A percentile compares a stretch with the other conserved stretches of the same genome.
phyloP scores from a whole-genome alignment of 2,888 invertebrate genomes.

The Acrobasis consociella region DNA sequence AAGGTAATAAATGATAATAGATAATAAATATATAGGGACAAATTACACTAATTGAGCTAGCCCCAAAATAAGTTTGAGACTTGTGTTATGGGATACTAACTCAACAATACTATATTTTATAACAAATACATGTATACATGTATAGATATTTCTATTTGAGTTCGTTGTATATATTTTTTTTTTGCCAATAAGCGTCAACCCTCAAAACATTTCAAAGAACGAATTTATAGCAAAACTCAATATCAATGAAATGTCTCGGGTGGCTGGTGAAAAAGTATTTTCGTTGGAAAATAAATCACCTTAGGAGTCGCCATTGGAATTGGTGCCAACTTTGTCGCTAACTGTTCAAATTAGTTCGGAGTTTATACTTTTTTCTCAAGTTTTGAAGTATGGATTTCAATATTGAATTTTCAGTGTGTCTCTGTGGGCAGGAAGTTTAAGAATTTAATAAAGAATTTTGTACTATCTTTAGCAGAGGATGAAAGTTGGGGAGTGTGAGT shows the following conservation, averaged over 20 bases:
- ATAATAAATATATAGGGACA: too few relatives aligned
- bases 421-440: conserved; percentile 49
- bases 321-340: conserved; percentile 68
- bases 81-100: too few relatives aligned
- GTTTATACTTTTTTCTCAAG: conserved; percentile 60
- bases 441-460: conserved; percentile 49
- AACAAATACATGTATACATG: too few relatives aligned
- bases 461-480: conserved; percentile 26
- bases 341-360: conserved; percentile 71
- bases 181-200: too few relatives aligned
- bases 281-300: conserved; percentile 73
- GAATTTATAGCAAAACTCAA: conserved; percentile 74
- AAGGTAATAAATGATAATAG: too few relatives aligned
- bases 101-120: too few relatives aligned
- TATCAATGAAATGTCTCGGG: conserved; percentile 71
- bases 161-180: too few relatives aligned
- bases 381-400: conserved; percentile 77
- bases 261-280: conserved; percentile 65
- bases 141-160: too few relatives aligned
- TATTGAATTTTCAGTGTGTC: conserved; percentile 75
- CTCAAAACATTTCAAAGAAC: conserved; percentile 65
- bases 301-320: conserved; percentile 66
- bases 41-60: too few relatives aligned
- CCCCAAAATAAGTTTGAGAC: too few relatives aligned
- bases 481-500: not conserved